Evolutionary conservation across 1,140 invertebrate species (phyloP).

Genomic region (Patella vulgata): DNA sequence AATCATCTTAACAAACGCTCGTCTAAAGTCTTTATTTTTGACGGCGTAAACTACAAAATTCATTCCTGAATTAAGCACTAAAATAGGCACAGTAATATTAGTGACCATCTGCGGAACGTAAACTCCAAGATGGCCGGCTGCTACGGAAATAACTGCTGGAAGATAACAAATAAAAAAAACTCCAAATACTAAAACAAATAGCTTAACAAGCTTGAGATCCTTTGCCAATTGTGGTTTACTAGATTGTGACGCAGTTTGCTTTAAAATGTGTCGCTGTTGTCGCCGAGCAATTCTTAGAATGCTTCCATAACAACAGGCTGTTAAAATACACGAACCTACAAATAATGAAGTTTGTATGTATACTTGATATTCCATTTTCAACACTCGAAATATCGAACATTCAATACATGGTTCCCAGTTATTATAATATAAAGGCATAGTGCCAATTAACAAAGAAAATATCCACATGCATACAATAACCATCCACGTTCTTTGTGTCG

Average conservation of each 20-base stretch:
- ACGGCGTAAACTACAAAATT: slow-evolving; percentile 11
- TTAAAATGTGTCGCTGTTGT: background rate
- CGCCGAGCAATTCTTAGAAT: slow-evolving; percentile 4
- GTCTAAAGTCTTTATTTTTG: slow-evolving; percentile 4
- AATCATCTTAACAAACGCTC: background rate
- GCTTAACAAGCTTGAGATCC: background rate
- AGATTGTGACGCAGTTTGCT: too few species aligned
- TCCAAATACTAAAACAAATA: slow-evolving; percentile 8
- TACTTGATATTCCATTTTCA: background rate
- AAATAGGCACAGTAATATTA: slow-evolving; percentile 8
- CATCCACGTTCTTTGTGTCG: background rate
- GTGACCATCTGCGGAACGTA: background rate
- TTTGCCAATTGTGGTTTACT: background rate
- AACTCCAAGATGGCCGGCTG: too few species aligned
- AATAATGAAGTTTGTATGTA: background rate
- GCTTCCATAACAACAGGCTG: slow-evolving; percentile 3
- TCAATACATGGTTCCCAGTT: background rate
- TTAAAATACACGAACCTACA: background rate
- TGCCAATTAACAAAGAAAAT: background rate
- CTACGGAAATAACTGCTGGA: background rate
- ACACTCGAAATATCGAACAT: background rate
- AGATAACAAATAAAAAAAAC: slow-evolving; percentile 9
- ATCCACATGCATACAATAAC: slow-evolving; percentile 3
- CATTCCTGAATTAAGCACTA: slow-evolving; percentile 13
- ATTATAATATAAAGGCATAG: slow-evolving; percentile 7